These are phyloP conservation scores for Colostygia pectinataria DNA, from an alignment of 2,888 invertebrate species.

Conservation along the genomic window DNA sequence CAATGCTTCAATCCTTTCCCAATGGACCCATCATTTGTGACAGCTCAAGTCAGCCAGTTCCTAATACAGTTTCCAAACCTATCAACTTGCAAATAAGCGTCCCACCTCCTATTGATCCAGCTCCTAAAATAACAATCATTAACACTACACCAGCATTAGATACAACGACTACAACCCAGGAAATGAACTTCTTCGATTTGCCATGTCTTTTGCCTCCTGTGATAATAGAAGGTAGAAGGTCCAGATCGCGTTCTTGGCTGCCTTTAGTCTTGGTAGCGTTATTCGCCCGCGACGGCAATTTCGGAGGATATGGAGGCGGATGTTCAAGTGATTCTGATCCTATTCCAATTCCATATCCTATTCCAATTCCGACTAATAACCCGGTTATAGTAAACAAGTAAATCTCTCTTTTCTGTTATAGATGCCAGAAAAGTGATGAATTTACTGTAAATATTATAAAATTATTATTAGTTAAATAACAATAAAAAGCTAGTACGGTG, in stretches of 20 bases:
- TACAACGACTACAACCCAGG: slow-evolving; percentile 20
- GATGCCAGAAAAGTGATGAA: slow-evolving; percentile 6
- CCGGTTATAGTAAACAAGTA: slow-evolving; percentile 40
- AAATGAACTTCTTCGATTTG: slow-evolving; percentile 9
- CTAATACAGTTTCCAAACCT: slow-evolving; percentile 35
- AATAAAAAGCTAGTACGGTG: not conserved
- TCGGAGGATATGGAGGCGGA: slow-evolving; percentile 35
- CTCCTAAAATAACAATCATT: slow-evolving; percentile 45
- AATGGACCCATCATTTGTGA: not conserved
- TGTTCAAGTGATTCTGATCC: slow-evolving; percentile 36
- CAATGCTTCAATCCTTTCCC: slow-evolving; percentile 7
- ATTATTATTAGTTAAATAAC: no score
- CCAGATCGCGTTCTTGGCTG: slow-evolving; percentile 45
- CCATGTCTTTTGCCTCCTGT: slow-evolving; percentile 41
- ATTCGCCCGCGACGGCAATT: slow-evolving; percentile 41
- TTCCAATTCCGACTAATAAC: slow-evolving; percentile 51
- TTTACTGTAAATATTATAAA: not conserved
- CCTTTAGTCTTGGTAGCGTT: slow-evolving; percentile 53
- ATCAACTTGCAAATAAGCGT: slow-evolving; percentile 55
- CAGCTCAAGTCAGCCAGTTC: not conserved
- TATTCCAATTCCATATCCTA: slow-evolving; percentile 53
- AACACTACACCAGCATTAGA: slow-evolving; percentile 32
- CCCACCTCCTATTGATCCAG: slow-evolving; percentile 44
- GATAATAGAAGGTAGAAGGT: slow-evolving; percentile 46
- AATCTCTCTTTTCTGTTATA: slow-evolving; percentile 1